These are phyloP conservation scores for Melopsittacus undulatus DNA, from an alignment of 2,797 vertebrate species.

Conservation along the genomic window DNA sequence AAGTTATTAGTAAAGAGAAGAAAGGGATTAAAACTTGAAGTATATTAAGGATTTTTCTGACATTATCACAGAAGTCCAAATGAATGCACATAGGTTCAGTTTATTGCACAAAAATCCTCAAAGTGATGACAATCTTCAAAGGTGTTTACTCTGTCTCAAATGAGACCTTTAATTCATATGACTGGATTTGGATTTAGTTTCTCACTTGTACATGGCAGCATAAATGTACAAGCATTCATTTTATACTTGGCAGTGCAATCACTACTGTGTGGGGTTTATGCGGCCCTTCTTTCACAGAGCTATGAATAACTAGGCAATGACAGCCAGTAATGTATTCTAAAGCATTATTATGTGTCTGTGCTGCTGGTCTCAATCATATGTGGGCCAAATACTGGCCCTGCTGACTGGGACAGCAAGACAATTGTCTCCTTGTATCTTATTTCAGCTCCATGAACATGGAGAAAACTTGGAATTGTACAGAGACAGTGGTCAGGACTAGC, in stretches of 20 bases:
- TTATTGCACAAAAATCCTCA: neutral
- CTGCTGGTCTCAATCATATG: neutral
- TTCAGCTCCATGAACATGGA: neutral
- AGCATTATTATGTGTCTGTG: neutral
- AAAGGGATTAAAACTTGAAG: neutral
- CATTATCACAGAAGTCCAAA: neutral
- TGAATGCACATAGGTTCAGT: neutral
- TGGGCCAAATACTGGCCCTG: neutral
- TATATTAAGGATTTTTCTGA: neutral
- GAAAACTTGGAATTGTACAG: neutral
- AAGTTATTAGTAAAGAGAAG: neutral
- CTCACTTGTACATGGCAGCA: neutral
- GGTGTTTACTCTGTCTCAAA: neutral
- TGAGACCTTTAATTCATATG: neutral
- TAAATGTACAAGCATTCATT: neutral
- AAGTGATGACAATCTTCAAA: neutral
- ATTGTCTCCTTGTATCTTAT: neutral
- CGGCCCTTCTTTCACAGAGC: neutral
- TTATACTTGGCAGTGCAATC: neutral
- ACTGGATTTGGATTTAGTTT: neutral
- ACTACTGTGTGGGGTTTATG: neutral
- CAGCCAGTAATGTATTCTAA: neutral
- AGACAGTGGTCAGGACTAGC: neutral
- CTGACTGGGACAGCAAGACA: neutral
- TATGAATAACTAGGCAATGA: neutral